Conservation (phyloP, 2,797 vertebrate species). For the Neomorphus geoffroyi region DNA sequence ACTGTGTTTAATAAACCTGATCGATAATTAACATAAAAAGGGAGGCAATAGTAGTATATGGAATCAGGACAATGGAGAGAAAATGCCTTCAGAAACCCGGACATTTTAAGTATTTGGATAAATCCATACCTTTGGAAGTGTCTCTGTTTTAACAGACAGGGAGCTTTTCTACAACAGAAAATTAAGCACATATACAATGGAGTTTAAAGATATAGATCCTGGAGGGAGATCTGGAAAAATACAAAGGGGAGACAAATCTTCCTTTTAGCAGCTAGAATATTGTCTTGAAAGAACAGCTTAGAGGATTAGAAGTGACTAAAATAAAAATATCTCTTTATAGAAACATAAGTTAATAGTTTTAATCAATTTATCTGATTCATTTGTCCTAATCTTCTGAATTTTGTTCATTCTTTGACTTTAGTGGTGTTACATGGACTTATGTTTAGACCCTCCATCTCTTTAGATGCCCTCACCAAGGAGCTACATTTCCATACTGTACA, state of each 20-base stretch:
- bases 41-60: neutral
- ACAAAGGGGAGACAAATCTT: neutral
- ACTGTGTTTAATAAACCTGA: neutral
- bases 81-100: neutral
- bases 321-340: neutral
- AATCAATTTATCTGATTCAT: neutral
- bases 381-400: neutral
- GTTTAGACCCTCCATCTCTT: neutral
- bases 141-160: neutral
- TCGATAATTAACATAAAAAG: neutral
- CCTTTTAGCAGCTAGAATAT: neutral
- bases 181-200: accelerated
- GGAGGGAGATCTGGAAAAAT: neutral
- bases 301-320: neutral
- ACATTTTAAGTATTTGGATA: neutral
- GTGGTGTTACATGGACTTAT: neutral
- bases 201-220: neutral
- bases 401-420: neutral
- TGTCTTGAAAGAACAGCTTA: neutral
- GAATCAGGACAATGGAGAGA: neutral
- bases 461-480: neutral
- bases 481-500: neutral
- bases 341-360: neutral
- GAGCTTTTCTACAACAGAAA: neutral
- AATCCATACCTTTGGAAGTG: neutral